Evolutionary conservation across 2,888 invertebrate genomes (phyloP).

Genomic region (Ichneumoninae sp.): DNA sequence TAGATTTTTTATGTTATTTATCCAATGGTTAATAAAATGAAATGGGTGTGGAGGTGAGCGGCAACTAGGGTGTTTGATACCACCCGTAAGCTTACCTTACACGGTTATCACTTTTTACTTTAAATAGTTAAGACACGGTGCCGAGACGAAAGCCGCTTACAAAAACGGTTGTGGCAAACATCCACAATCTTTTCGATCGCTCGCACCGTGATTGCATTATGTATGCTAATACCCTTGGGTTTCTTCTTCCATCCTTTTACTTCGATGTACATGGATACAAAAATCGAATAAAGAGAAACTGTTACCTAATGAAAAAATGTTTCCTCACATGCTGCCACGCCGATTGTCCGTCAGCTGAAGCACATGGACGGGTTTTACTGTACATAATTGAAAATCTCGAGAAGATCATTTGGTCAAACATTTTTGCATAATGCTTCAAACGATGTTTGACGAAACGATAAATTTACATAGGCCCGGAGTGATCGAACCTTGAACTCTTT

Average conservation of each 20-base stretch:
- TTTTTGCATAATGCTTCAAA: not conserved
- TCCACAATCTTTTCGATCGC: not conserved
- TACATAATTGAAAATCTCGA: conserved; percentile 1
- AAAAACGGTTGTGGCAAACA: not conserved
- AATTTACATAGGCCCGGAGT: not conserved
- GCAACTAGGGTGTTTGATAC: too few species aligned
- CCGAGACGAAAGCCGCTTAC: not conserved
- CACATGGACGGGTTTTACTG: not conserved
- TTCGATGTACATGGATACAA: conserved; percentile 3
- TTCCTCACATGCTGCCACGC: not conserved
- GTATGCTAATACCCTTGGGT: not conserved
- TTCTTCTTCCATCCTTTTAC: not conserved
- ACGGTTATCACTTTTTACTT: not conserved
- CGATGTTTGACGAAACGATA: not conserved
- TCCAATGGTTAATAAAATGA: not conserved
- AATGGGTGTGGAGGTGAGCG: too few species aligned
- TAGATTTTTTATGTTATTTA: too few species aligned
- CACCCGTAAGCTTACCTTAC: not conserved
- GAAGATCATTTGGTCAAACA: not conserved
- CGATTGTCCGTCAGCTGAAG: conserved; percentile 8
- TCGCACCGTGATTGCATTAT: conserved; percentile 12
- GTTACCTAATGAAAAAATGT: conserved; percentile 21
- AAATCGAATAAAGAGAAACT: conserved; percentile 9
- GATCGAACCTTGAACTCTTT: not conserved
- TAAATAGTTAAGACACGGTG: not conserved